Conservation (phyloP, 2,113 vertebrate species). For the Nyctibius bracteatus region DNA sequence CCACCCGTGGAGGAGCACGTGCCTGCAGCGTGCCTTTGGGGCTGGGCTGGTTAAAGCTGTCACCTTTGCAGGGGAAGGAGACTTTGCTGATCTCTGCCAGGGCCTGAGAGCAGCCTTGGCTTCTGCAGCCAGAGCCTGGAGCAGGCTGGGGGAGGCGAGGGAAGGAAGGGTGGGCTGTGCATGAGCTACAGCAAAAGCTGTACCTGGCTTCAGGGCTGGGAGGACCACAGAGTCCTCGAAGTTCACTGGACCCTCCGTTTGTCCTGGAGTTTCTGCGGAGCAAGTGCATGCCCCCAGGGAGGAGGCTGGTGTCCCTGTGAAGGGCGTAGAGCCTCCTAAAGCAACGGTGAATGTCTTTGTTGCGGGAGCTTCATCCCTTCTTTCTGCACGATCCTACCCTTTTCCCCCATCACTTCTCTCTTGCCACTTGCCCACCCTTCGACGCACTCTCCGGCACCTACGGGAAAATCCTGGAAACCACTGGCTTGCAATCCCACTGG, state of each 20-base stretch:
- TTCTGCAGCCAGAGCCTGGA: not conserved
- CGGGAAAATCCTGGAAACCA: not conserved
- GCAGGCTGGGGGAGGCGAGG: too few species aligned
- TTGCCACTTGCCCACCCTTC: not conserved
- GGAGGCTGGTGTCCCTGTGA: not conserved
- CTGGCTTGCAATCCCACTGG: not conserved
- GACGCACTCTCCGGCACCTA: fast-evolving
- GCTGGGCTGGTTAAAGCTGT: not conserved
- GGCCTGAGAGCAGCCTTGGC: not conserved
- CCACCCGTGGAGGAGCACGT: not conserved
- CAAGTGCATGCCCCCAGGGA: fast-evolving
- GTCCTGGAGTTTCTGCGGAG: not conserved
- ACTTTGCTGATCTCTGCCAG: not conserved
- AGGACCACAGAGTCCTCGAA: not conserved
- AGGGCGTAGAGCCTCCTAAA: not conserved
- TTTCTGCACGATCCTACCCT: fast-evolving
- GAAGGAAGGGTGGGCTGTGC: not conserved
- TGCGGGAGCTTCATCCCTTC: not conserved
- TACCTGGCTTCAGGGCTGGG: not conserved
- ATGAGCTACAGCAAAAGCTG: not conserved
- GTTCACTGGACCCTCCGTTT: fast-evolving
- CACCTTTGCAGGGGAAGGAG: fast-evolving
- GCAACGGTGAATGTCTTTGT: not conserved
- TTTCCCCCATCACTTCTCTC: not conserved
- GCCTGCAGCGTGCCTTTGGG: not conserved